Evolutionary conservation across 2,888 invertebrate species (phyloP).

Genomic region (Volucella inflata): DNA sequence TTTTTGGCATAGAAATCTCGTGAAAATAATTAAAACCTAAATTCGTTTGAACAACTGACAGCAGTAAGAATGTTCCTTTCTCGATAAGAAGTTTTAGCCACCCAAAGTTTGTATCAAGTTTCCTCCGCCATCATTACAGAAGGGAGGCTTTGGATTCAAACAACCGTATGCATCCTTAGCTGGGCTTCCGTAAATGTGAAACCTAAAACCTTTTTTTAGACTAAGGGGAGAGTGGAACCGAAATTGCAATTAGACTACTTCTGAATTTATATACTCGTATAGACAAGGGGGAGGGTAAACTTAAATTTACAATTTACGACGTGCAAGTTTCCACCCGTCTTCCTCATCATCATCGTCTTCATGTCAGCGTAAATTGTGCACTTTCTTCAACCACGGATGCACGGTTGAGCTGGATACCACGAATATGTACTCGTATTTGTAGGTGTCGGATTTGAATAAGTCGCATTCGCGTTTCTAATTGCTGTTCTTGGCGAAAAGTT

Average conservation of each 20-base stretch:
- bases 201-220: constrained; percentile 47
- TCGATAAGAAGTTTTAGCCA: constrained; percentile 61
- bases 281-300: constrained; percentile 11
- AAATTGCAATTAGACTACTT: constrained; percentile 70
- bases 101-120: constrained; percentile 46
- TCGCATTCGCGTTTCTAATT: constrained; percentile 72
- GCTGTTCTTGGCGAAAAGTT: constrained; percentile 70
- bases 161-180: no score
- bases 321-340: constrained; percentile 42
- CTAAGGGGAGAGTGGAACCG: constrained; percentile 21
- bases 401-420: constrained; percentile 9
- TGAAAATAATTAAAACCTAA: constrained; percentile 73
- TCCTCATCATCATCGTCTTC: not conserved
- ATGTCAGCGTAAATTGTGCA: not conserved
- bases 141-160: no score
- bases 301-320: constrained; percentile 57
- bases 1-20: constrained; percentile 73
- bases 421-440: not conserved
- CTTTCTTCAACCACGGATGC: not conserved
- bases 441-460: constrained; percentile 69
- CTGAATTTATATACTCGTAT: constrained; percentile 44
- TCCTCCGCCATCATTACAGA: not conserved
- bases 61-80: constrained; percentile 50
- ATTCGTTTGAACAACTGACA: constrained; percentile 66
- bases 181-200: constrained; percentile 37